Base-by-base conservation (phyloP, 1,140 invertebrate genomes). In the Littorina saxatilis region DNA sequence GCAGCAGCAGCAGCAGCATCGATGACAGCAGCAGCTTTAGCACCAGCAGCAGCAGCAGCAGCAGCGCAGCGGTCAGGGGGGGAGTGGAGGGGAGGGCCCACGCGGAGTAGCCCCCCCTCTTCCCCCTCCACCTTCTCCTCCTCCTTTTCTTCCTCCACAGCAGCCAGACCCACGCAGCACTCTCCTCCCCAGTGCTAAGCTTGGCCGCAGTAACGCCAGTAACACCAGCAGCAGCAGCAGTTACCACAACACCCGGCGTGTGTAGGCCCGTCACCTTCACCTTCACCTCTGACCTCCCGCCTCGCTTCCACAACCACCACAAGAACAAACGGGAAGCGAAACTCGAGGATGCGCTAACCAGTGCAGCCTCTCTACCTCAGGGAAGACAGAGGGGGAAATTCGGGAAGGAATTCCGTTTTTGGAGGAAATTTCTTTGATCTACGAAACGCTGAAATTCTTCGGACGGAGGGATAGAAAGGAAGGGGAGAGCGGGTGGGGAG, bases 1-100 rank as follows among this genome's bases (percentile, higher is more conserved):
- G 76, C 76, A 78, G 76, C 76, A 78, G 76, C 50, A 77, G 52
- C 47, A 76, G 74, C 76, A 78, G 58, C 55, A 73, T 63, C 61
- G 72, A 50, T 27, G 72, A 52, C 72, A 32, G 70, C 37, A 73
- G 35, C 47, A 27, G 43, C 43, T 27, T 37, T 13, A 50, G 72
- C 72, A 76, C 17, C 74, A 76, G 50, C 55, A 39, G 66, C 66
- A 68, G 35, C 66, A 68, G 66, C 66, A 68, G 66, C 66, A 68
- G 47, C 9, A 50, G 47, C 5, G 55, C 13, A n/a, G 55, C 23
- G 61, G 61, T 27, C 9, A 17, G 15, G 66, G 11, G 35, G 35
- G 66, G 23, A 17, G 35, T 20, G 35, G 35, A 17, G 32, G n/a
- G 29, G n/a, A 29, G 66, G 66, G 35, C 61, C 1, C 9, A 23